Evolutionary conservation across 2,113 vertebrate genomes (phyloP).

Genomic region (Mystacornis crossleyi): DNA sequence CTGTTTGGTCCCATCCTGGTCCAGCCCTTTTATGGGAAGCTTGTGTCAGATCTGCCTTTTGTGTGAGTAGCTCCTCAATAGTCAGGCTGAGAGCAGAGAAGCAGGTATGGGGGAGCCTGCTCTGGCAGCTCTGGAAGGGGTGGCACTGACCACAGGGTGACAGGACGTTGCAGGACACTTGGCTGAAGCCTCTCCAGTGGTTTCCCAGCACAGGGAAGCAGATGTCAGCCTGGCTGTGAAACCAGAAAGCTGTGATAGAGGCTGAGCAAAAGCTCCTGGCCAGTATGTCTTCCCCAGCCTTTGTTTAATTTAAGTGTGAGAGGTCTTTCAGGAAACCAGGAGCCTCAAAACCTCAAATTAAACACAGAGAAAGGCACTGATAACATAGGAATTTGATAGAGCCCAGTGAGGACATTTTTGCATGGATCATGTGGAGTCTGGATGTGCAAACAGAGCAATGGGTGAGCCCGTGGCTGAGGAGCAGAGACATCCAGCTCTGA

Average conservation of each 20-base stretch:
- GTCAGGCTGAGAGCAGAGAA: neutral
- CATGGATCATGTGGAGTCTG: neutral
- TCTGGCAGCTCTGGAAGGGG: neutral
- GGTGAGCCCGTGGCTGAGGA: neutral
- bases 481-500: neutral
- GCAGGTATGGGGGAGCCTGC: neutral
- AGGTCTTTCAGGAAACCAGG: neutral
- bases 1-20: rapidly evolving
- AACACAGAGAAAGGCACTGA: neutral
- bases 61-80: neutral
- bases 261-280: neutral
- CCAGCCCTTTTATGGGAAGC: rapidly evolving
- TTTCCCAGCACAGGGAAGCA: neutral
- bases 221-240: neutral
- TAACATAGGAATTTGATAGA: neutral
- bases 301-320: neutral
- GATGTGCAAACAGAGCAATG: neutral
- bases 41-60: neutral
- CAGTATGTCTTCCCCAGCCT: neutral
- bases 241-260: neutral
- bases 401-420: neutral
- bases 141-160: neutral
- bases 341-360: neutral
- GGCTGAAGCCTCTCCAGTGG: neutral
- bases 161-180: neutral